Percentiles rank a stretch among this genome's conserved stretches.
These are phyloP conservation scores for Danio albolineatus DNA, from an alignment of 2,797 vertebrate species.

Conservation along the genomic window DNA sequence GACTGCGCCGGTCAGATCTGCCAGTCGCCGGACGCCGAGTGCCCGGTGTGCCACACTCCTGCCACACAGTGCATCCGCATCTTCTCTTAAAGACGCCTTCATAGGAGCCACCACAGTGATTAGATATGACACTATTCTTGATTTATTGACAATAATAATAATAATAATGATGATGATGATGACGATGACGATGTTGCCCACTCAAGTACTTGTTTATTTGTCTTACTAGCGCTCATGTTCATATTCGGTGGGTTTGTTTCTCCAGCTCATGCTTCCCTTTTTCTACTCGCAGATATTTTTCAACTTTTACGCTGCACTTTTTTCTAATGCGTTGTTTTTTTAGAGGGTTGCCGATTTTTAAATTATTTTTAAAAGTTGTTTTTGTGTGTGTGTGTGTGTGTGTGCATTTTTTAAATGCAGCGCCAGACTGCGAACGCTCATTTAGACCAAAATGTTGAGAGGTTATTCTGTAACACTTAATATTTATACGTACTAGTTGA, in stretches of 20 bases:
- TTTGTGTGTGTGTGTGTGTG: conserved; percentile 12
- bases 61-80: conserved; percentile 98
- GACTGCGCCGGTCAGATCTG: conserved; percentile 96
- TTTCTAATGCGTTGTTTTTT: conserved; percentile 69
- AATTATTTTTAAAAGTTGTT: conserved; percentile 50
- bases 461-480: conserved; percentile 63
- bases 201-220: conserved; percentile 75
- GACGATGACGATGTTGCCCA: conserved; percentile 70
- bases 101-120: conserved; percentile 62
- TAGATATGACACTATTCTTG: conserved; percentile 76
- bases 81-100: conserved; percentile 88
- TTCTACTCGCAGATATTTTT: conserved; percentile 86
- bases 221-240: conserved; percentile 76
- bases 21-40: conserved; percentile 88
- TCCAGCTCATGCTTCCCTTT: conserved; percentile 75
- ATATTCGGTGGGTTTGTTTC: conserved; percentile 34
- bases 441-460: conserved; percentile 69
- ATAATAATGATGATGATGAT: conserved; percentile 70
- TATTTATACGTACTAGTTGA: conserved; percentile 65
- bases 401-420: background rate
- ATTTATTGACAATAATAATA: conserved; percentile 73
- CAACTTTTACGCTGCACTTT: conserved; percentile 82
- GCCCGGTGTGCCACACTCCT: conserved; percentile 91
- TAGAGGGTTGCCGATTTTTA: conserved; percentile 63
- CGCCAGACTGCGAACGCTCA: conserved; percentile 52